Evolutionary conservation across 35 echinoderm and acorn worm species (phyloP), one percentile per base, ranked within the genome.

Genomic region (Strongylocentrotus purpuratus): DNA sequence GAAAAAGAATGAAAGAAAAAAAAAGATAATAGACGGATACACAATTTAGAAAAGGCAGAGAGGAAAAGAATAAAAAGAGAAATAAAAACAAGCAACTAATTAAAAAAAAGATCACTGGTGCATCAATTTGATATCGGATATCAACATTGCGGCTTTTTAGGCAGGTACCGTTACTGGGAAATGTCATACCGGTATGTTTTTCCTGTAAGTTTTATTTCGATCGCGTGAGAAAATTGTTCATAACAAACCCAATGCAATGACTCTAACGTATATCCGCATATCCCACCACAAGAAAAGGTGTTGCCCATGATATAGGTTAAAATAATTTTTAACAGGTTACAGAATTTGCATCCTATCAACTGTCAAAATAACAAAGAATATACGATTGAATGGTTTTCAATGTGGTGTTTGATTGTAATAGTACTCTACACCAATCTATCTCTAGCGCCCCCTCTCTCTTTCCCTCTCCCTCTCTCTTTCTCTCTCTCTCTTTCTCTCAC

Each of bases 221-320:
- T 78, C 65, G 65, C 65, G 65, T 78, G 65, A 78, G 65, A 78
- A 78, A 78, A 78, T n/a, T 28, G 28, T n/a, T 78, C 65, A 78
- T 78, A 78, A 78, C 20, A 78, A n/a, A 28, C 22, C 20, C 20
- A n/a, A 4, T 78, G 22, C 20, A n/a, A 78, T 78, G 4, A 78
- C 65, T 5, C 25, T 28, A 4, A n/a, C 65, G 5, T 78, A 28
- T n/a, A 78, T 78, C 65, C 65, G 65, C 65, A 78, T n/a, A n/a
- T 78, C 65, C 3, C 2, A 78, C 65, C 65, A 4, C 65, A 78
- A 78, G 20, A 17, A 28, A 78, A 8, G 65, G 20, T n/a, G 65
- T n/a, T 18, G 65, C 22, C 65, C 65, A 22, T 28, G 65, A 28
- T 6, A 78, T 78, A 78, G 65, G 65, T 70, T 20, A 70, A 70